Evolutionary conservation across 2,113 vertebrate species (phyloP).

Genomic region (Psammodynastes pulverulentus): DNA sequence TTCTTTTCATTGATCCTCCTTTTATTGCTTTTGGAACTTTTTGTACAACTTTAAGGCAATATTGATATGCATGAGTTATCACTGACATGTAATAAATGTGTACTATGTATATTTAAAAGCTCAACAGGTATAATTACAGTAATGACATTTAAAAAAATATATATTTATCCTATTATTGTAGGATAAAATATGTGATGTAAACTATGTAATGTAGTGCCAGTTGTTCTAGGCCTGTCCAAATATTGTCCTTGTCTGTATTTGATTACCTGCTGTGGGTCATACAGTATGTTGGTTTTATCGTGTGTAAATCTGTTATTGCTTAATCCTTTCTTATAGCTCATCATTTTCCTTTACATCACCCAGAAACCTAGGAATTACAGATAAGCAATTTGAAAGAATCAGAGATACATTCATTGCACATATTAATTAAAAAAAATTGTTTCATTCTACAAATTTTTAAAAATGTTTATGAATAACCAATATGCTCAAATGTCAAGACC

Average conservation of each 20-base stretch:
- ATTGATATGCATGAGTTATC: not conserved
- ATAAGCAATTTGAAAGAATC: not conserved
- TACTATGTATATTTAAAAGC: not conserved
- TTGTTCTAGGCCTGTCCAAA: not conserved
- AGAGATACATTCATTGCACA: not conserved
- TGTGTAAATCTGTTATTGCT: not conserved
- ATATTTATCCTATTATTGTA: not conserved
- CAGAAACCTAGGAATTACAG: not conserved
- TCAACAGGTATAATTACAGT: not conserved
- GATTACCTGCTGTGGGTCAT: not conserved
- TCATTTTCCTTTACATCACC: not conserved
- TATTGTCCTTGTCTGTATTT: not conserved
- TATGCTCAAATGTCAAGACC: not conserved
- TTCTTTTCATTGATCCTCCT: not conserved
- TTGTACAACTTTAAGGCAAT: not conserved
- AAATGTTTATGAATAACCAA: not conserved
- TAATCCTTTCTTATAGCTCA: not conserved
- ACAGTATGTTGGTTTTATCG: not conserved
- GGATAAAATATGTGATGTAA: not conserved
- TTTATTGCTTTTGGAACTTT: not conserved
- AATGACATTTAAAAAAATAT: not conserved
- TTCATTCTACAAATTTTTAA: not conserved
- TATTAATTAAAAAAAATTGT: not conserved
- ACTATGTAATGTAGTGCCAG: not conserved
- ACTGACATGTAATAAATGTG: not conserved